A percentile compares a stretch with the other conserved stretches of the same genome.
Evolutionary conservation across 92 coral and sea anemone species (phyloP).

Genomic region (Epizoanthus rinbou): DNA sequence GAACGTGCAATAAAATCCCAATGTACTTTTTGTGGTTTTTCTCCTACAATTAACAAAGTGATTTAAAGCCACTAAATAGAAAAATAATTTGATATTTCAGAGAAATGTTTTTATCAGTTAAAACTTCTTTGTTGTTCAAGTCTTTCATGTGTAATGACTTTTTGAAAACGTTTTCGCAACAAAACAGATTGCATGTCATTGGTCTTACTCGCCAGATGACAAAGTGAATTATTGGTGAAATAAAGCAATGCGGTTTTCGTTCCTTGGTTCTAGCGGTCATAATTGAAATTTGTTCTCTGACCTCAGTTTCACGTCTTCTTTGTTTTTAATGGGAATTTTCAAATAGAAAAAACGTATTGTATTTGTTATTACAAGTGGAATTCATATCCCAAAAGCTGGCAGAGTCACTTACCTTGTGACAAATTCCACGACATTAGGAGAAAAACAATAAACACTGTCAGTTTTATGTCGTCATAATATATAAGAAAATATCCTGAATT

Average conservation of each 20-base stretch:
- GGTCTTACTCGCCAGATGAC: neutral
- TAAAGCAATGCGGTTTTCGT: slow-evolving; percentile 17
- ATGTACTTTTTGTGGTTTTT: slow-evolving; percentile 20
- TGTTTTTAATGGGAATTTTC: neutral
- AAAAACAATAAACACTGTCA: neutral
- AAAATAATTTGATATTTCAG: neutral
- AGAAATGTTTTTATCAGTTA: neutral
- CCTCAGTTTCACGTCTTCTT: neutral
- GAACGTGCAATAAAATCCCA: slow-evolving; percentile 11
- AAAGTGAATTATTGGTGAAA: neutral
- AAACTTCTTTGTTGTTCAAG: neutral
- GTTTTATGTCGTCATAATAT: slow-evolving; percentile 26
- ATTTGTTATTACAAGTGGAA: neutral
- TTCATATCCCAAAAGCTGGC: neutral
- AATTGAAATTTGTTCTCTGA: slow-evolving; percentile 8
- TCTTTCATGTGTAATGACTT: neutral
- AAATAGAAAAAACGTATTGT: neutral
- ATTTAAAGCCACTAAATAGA: slow-evolving; percentile 22
- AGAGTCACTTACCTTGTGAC: neutral
- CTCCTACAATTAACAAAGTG: slow-evolving; percentile 35
- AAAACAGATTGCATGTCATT: neutral
- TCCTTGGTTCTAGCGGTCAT: neutral
- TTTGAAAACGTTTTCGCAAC: neutral
- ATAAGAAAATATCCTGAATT: slow-evolving; percentile 21
- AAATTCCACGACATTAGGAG: neutral